Percentiles rank a stretch among this genome's conserved stretches.
phyloP scores from a whole-genome alignment of 2,888 invertebrate species.

The Tenthredo mesomela region DNA sequence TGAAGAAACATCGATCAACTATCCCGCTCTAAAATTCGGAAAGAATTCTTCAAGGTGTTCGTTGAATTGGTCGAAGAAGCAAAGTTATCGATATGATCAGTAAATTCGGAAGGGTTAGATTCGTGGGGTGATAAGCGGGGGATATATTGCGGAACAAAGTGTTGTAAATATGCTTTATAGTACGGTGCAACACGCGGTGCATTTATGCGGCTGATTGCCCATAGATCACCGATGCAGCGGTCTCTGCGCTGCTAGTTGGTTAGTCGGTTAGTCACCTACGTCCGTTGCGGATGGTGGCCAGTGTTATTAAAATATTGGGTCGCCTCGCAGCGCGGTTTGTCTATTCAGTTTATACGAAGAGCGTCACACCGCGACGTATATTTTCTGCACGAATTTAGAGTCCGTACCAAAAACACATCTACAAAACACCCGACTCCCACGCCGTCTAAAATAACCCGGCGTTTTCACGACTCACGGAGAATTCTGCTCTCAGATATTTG shows the following conservation, averaged over 20 bases:
- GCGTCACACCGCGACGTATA: conserved; percentile 4
- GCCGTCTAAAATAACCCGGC: not conserved
- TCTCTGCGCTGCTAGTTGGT: conserved; percentile 60
- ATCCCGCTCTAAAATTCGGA: not conserved
- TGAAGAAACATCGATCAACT: not conserved
- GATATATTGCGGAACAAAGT: conserved; percentile 61
- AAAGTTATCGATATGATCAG: not conserved
- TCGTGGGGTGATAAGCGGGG: not conserved
- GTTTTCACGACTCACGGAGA: not conserved
- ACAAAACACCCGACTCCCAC: conserved; percentile 33
- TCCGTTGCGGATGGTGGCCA: conserved; percentile 64
- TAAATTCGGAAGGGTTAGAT: not conserved
- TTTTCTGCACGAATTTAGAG: not conserved
- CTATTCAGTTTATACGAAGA: conserved; percentile 28
- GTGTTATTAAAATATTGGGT: conserved; percentile 76
- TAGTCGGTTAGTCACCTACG: conserved; percentile 69
- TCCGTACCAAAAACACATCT: conserved; percentile 29
- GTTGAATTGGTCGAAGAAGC: not conserved
- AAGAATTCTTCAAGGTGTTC: not conserved
- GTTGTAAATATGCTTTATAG: conserved; percentile 75
- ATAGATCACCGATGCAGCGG: conserved; percentile 71
- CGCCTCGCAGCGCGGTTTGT: conserved; percentile 57
- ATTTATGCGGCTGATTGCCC: conserved; percentile 77
- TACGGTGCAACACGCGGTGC: conserved; percentile 68
- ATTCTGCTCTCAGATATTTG: not conserved